These are phyloP conservation scores for Olivierus martensii DNA, from an alignment of 1,140 invertebrate genomes.

Conservation along the genomic window DNA sequence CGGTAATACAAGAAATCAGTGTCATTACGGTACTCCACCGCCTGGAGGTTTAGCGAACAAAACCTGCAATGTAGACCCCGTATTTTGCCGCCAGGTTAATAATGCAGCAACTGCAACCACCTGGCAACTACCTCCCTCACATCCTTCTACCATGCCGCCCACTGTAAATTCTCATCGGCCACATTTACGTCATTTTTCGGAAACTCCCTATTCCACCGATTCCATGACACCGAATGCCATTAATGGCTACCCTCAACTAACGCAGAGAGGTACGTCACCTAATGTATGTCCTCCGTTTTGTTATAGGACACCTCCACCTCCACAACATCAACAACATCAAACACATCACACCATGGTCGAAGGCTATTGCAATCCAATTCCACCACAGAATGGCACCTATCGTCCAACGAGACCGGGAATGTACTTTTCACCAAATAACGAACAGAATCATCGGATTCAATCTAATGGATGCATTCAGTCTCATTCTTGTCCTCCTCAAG, in stretches of 20 bases:
- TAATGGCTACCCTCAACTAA: constrained; percentile 6
- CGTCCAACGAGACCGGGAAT: constrained; percentile 1
- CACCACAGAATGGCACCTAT: neutral
- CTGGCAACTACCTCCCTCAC: neutral
- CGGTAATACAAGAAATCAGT: no score
- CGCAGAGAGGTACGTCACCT: constrained; percentile 5
- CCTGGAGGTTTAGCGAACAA: no score
- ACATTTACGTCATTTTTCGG: constrained; percentile 3
- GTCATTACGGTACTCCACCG: no score
- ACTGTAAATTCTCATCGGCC: neutral
- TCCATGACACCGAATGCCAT: constrained; percentile 3
- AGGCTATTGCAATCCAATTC: neutral
- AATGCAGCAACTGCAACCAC: neutral
- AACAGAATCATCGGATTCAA: neutral
- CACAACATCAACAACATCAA: constrained; percentile 5
- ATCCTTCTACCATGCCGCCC: neutral
- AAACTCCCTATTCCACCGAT: constrained; percentile 6
- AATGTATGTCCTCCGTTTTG: constrained; percentile 8
- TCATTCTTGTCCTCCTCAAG: constrained; percentile 7
- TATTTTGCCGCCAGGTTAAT: no score
- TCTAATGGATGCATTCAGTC: no score
- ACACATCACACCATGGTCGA: neutral
- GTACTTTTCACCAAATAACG: constrained; percentile 1
- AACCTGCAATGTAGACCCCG: no score
- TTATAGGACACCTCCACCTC: constrained; percentile 9